These are phyloP conservation scores for Betta splendens DNA, from an alignment of 2,797 vertebrate genomes.

Conservation along the genomic window DNA sequence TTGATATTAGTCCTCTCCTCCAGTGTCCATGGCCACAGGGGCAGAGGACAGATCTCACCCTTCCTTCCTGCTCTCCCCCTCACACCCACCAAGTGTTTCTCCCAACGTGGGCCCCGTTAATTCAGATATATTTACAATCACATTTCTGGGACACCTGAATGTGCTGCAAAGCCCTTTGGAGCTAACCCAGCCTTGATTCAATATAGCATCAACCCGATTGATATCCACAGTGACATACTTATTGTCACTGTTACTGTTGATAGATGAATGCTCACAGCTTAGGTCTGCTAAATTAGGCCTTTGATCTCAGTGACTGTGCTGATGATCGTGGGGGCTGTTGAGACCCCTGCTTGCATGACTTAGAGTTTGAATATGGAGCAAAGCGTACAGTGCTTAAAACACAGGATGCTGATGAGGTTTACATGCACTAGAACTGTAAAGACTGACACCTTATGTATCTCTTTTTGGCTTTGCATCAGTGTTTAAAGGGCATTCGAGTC, in stretches of 20 bases:
- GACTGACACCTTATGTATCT: too few relatives aligned
- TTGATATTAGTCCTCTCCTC: constrained; percentile 36
- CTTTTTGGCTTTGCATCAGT: neutral
- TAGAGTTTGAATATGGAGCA: constrained; percentile 3
- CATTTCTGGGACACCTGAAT: constrained; percentile 33
- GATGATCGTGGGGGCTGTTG: constrained; percentile 14
- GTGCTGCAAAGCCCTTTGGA: constrained; percentile 39
- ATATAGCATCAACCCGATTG: constrained; percentile 21
- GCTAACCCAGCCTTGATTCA: constrained; percentile 13
- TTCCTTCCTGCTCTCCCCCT: constrained; percentile 3
- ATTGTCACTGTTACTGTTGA: constrained; percentile 20
- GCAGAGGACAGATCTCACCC: constrained; percentile 25
- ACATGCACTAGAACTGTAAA: too few relatives aligned
- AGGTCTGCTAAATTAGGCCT: constrained; percentile 19
- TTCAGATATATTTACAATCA: constrained; percentile 23
- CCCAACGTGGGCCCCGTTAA: neutral
- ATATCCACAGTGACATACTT: constrained; percentile 27
- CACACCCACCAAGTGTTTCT: neutral
- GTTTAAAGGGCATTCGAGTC: too few relatives aligned
- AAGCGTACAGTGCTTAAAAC: neutral
- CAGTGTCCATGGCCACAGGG: constrained; percentile 28
- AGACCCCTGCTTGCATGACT: constrained; percentile 28
- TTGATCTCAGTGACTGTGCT: constrained; percentile 27
- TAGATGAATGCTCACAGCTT: constrained; percentile 34
- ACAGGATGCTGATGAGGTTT: neutral